Evolutionary conservation across 2,888 invertebrate species (phyloP).

Genomic region (Cerceris rybyensis): DNA sequence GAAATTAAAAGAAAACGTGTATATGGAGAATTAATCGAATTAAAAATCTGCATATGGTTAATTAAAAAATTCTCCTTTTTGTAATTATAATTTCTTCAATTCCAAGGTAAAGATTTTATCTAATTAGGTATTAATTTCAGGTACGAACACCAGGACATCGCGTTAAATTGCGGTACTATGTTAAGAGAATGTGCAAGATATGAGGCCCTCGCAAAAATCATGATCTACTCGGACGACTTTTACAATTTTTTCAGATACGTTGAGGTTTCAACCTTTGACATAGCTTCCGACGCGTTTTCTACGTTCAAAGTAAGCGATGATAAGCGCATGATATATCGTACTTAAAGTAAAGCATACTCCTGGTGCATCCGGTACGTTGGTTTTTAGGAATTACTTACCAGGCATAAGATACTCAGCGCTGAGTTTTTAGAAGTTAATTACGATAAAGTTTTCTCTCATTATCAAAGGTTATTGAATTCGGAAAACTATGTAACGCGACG

Average conservation of each 20-base stretch:
- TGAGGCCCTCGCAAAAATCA: constrained; percentile 98
- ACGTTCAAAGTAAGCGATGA: constrained; percentile 94
- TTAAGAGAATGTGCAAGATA: constrained; percentile 98
- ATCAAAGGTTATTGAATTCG: constrained; percentile 98
- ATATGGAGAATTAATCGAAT: not conserved
- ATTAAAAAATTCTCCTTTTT: not conserved
- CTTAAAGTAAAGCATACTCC: constrained; percentile 52
- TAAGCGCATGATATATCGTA: constrained; percentile 44
- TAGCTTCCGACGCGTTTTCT: constrained; percentile 99
- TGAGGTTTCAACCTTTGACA: constrained; percentile 99
- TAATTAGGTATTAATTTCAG: constrained; percentile 83
- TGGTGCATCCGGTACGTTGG: constrained; percentile 59
- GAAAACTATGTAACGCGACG: constrained; percentile 99
- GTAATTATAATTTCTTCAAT: constrained; percentile 5
- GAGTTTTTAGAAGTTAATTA: constrained; percentile 99
- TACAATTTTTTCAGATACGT: constrained; percentile 99
- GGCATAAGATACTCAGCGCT: constrained; percentile 97
- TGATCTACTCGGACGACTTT: constrained; percentile 98
- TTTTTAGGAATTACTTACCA: constrained; percentile 93
- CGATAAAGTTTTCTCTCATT: constrained; percentile 98
- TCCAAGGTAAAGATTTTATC: not conserved
- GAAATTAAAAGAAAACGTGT: too few species aligned
- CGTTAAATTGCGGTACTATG: constrained; percentile 99
- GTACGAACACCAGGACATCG: constrained; percentile 99
- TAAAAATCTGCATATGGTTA: not conserved